Base-by-base conservation (phyloP, 2,888 invertebrate species). In the Volucella inflata region DNA sequence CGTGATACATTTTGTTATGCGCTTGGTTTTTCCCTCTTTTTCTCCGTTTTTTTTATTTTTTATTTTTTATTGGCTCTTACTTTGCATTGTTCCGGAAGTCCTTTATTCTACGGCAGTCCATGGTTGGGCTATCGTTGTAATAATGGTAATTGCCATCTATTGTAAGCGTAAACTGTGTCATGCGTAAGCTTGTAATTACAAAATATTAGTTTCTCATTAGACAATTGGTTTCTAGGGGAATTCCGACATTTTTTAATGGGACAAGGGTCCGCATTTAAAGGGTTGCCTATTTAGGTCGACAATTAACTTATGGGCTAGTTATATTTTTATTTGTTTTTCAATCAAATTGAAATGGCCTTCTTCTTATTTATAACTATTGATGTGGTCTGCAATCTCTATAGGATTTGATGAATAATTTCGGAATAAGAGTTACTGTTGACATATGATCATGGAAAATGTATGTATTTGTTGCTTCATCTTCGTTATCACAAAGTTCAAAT, bases 141-240 rank as follows among this genome's bases (percentile, higher is more conserved):
- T 78, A 71, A 59, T 42, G 70, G 16, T 78, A 78, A 78, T 78
- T 78, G 71, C 71, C 21, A 30, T 57, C 64, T 59, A 79, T 79
- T 72, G 71, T 65, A 38, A 51, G 57, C 55, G 30, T 62, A 71
- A 79, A 71, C 71, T 79, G 78, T 79, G 78, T 71, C 78, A 79
- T 65, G 78, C 65, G 50, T 79, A 65, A 21, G 71, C 50, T 57
- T 17, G 42, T 79, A 72, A 79, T 79, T 79, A 79, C 48, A 78
- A 57, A 71, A 38, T 64, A 64, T 78, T 70, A 62, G 68, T 48
- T 65, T 2, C 55, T 65, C 38, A 75, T 65, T 55, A 75, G 48
- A 55, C 38, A 55, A 40, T 48, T 21, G n/a, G 55, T 48, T 46
- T 14, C 14, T 14, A 46, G 46, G 46, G 12, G 17, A 12, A 21